phyloP scores from a whole-genome alignment of 2,797 vertebrate species.

The Brachyalestes nurse region DNA sequence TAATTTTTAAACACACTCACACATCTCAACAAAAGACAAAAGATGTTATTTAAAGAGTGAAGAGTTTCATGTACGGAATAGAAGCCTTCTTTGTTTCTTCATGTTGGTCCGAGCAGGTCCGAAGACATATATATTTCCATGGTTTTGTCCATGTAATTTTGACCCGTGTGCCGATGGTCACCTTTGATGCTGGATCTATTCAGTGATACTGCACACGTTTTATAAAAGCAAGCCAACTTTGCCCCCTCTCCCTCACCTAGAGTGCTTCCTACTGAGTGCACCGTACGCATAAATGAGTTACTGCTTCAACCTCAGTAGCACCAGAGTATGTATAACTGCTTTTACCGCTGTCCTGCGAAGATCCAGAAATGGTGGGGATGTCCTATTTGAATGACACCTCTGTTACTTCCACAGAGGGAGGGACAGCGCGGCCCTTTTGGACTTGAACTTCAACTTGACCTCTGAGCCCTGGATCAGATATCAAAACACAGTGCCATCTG shows the following conservation, averaged over 20 bases:
- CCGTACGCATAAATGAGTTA: constrained; percentile 70
- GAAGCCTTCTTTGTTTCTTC: background rate
- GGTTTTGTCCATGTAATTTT: constrained; percentile 7
- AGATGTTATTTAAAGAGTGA: too few relatives aligned
- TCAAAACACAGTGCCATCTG: constrained; percentile 84
- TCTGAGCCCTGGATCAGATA: constrained; percentile 77
- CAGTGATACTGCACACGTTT: constrained; percentile 50
- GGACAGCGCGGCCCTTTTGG: constrained; percentile 69
- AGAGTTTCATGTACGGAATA: too few relatives aligned
- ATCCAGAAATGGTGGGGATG: constrained; percentile 60
- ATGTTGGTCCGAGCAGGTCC: too few relatives aligned
- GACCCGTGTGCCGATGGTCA: constrained; percentile 24
- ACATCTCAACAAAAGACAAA: too few relatives aligned
- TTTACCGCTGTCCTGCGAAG: constrained; percentile 15
- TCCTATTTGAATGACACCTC: constrained; percentile 76
- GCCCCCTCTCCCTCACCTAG: constrained; percentile 36
- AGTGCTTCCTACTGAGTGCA: constrained; percentile 45
- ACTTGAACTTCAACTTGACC: constrained; percentile 89
- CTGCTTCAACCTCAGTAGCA: constrained; percentile 46
- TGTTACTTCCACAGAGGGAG: constrained; percentile 64
- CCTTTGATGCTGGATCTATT: constrained; percentile 63
- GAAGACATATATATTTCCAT: background rate
- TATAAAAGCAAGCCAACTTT: constrained; percentile 33
- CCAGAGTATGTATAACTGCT: constrained; percentile 44
- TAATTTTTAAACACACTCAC: background rate